A percentile compares a stretch with the other conserved stretches of the same genome.
These are phyloP conservation scores for Tenualosa ilisha DNA, from an alignment of 2,797 vertebrate genomes.

Conservation along the genomic window DNA sequence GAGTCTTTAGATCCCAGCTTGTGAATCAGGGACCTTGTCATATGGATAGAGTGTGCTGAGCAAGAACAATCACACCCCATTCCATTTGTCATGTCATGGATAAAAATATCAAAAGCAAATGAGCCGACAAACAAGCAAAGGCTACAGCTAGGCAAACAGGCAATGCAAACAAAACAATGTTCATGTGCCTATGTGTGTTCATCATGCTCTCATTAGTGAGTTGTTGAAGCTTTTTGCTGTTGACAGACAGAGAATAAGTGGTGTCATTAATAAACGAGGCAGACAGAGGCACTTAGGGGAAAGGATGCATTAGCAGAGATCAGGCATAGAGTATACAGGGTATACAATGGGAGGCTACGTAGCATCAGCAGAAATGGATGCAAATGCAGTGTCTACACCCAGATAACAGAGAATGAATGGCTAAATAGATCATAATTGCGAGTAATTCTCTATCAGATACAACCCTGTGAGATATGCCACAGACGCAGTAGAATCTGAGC, in stretches of 20 bases:
- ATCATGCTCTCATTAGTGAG: neutral
- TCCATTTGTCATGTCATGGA: neutral
- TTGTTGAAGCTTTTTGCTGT: neutral
- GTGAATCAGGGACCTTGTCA: slow-evolving; percentile 11
- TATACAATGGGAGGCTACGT: neutral
- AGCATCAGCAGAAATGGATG: neutral
- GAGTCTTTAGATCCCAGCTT: neutral
- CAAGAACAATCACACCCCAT: neutral
- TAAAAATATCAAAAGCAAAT: slow-evolving; percentile 1
- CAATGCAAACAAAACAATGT: neutral
- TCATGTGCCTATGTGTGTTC: neutral
- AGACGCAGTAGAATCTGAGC: neutral
- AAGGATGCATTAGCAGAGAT: slow-evolving; percentile 25
- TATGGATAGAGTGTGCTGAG: neutral
- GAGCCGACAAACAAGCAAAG: neutral
- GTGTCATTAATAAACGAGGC: slow-evolving; percentile 25
- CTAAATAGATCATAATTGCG: neutral
- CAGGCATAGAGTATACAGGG: neutral
- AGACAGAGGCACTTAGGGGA: slow-evolving; percentile 13
- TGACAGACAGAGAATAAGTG: slow-evolving; percentile 27
- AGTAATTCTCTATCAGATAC: neutral
- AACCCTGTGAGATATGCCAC: neutral
- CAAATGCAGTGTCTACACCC: neutral
- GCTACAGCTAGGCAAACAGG: neutral
- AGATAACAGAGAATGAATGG: neutral